Base-by-base conservation (phyloP, 1,140 invertebrate genomes). In the Trichomalopsis sarcophagae region DNA sequence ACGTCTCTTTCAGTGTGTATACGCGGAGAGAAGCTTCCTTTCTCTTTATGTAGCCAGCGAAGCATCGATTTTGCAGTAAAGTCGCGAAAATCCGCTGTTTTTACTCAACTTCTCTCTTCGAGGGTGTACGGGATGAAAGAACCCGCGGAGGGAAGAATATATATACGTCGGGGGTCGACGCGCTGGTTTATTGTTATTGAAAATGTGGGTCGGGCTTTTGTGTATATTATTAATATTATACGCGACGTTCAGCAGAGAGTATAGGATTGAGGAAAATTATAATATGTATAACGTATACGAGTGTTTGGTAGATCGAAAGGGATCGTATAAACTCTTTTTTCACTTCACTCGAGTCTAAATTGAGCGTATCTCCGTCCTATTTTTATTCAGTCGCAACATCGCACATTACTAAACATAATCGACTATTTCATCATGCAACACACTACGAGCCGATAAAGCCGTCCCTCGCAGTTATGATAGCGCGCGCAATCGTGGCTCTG, bases 371-470 rank as follows among this genome's bases (percentile, higher is more conserved):
- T 14, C 11, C 11, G 14, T 1, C 13, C 13, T 50, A 50, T 50
- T 50, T 14, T 50, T 14, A 50, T 13, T 17, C 13, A 4, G 13
- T 50, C 47, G 1, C 47, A 50, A 50, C 2, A 62, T 62, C 21
- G 55, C 55, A 27, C 17, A 74, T 74, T 74, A 74, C 73, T 74
- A 74, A 74, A 74, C 36, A 36, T 40, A 74, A 74, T 74, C 73
- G 36, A 74, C 36, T 40, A 74, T 74, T 74, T 74, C 73, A 40
- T 74, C 73, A 74, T 74, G 73, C 73, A 74, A 74, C 13, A 62
- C 21, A 44, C 73, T 36, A 14, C 36, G 2, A 5, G 36, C 5
- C 73, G 73, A 74, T 74, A 74, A 30, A 33, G 1, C 11, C 17
- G 27, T 40, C 55, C 21, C 55, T 62, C 55, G 17, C 55, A 62